Evolutionary conservation across 1,140 invertebrate species (phyloP).

Genomic region (Xylocopa sonorina): DNA sequence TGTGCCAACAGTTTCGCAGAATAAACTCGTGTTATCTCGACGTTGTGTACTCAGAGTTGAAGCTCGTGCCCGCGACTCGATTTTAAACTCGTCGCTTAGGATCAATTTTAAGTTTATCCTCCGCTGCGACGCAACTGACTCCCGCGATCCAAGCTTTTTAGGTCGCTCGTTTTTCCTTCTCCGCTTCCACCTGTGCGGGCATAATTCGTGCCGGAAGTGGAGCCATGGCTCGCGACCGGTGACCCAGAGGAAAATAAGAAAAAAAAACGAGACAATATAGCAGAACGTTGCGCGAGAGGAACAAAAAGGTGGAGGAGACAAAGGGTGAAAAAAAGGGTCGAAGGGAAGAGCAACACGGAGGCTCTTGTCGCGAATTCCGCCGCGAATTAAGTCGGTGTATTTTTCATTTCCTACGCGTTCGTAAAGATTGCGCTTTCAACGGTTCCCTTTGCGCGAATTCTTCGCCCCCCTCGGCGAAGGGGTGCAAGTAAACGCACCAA

Average conservation of each 20-base stretch:
- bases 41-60: background rate
- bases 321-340: too few species aligned
- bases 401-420: background rate
- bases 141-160: too few species aligned
- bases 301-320: too few species aligned
- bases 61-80: background rate
- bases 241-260: slow-evolving; percentile 23
- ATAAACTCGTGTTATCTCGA: slow-evolving; percentile 3
- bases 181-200: background rate
- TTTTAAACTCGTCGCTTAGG: background rate
- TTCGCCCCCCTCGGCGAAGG: background rate
- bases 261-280: slow-evolving; percentile 30
- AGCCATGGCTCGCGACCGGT: background rate
- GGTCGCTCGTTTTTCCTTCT: slow-evolving; percentile 29
- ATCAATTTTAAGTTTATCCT: too few species aligned
- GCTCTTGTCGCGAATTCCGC: background rate
- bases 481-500: background rate
- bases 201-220: slow-evolving; percentile 16
- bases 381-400: background rate
- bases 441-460: background rate
- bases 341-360: background rate
- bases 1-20: background rate
- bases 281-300: background rate
- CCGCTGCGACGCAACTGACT: too few species aligned
- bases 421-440: background rate